Percentiles rank a stretch among this genome's conserved stretches.
phyloP scores from a whole-genome alignment of 2,888 invertebrate species.

The Liodrosophila aerea region DNA sequence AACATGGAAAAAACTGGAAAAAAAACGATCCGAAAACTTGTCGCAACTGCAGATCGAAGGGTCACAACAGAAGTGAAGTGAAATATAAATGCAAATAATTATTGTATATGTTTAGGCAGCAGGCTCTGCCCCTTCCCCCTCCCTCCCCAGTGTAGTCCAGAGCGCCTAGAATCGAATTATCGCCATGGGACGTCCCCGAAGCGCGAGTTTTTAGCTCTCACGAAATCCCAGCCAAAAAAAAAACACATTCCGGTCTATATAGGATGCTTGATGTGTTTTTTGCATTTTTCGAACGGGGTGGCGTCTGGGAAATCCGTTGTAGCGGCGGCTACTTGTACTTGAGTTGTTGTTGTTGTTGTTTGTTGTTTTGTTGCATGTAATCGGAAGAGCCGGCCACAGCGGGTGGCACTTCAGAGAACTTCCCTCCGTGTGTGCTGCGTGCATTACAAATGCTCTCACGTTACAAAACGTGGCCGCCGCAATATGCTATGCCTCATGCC shows the following conservation, averaged over 20 bases:
- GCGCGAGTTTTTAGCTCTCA: conserved; percentile 52
- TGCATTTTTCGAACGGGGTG: conserved; percentile 41
- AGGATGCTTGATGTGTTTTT: background rate
- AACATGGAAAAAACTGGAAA: conserved; percentile 39
- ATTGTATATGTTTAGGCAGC: conserved; percentile 68
- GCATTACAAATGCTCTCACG: conserved; percentile 72
- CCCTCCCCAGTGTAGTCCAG: too few species aligned
- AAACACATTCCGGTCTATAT: too few species aligned
- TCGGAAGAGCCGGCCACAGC: conserved; percentile 72
- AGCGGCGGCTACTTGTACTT: conserved; percentile 19
- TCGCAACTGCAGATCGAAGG: conserved; percentile 21
- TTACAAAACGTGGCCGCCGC: conserved; percentile 59
- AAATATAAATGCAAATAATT: conserved; percentile 67
- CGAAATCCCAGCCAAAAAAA: conserved; percentile 48
- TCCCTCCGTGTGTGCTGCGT: conserved; percentile 41
- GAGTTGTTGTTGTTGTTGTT: conserved; percentile 20
- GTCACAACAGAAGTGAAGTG: background rate
- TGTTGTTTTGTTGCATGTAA: conserved; percentile 56
- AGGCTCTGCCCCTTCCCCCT: background rate
- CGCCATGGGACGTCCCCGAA: conserved; percentile 56
- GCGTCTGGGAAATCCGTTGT: conserved; percentile 71
- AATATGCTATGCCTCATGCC: conserved; percentile 7
- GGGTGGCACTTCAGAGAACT: conserved; percentile 59
- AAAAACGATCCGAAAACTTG: conserved; percentile 27
- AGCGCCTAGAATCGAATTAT: conserved; percentile 71